Conservation (phyloP, 1,140 invertebrate species). For the Diploscapter pachys region DNA sequence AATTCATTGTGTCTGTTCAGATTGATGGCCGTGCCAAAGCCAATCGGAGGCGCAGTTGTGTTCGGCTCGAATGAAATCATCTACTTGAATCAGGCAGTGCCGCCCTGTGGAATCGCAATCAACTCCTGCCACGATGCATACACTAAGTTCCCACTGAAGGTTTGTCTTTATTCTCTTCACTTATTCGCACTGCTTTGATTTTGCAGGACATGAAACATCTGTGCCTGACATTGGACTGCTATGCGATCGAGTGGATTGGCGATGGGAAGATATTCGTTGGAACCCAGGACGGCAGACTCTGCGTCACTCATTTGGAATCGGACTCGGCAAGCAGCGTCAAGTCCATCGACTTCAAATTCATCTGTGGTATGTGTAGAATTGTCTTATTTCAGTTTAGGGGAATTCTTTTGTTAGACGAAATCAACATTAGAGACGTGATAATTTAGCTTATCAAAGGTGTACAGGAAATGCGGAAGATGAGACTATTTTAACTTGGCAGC, state of each 20-base stretch:
- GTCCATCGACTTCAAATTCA: conserved; percentile 32
- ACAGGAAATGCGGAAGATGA: too few species aligned
- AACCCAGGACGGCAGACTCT: conserved; percentile 87
- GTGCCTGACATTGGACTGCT: conserved; percentile 76
- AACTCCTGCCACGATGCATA: conserved; percentile 83
- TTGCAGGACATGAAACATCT: conserved; percentile 67
- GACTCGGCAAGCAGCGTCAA: conserved; percentile 86
- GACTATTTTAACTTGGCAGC: too few species aligned
- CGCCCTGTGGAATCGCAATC: conserved; percentile 88
- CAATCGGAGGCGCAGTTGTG: conserved; percentile 48
- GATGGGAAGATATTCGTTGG: conserved; percentile 85
- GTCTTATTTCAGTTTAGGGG: too few species aligned
- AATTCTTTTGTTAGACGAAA: too few species aligned
- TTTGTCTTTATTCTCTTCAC: neutral
- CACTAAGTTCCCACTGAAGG: conserved; percentile 64
- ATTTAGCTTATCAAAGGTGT: too few species aligned
- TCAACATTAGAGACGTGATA: too few species aligned
- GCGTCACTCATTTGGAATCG: conserved; percentile 82
- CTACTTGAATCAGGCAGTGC: conserved; percentile 80
- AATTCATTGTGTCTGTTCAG: conserved; percentile 18
- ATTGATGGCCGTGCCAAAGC: conserved; percentile 43
- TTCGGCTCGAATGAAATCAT: conserved; percentile 63
- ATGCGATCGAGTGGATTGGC: conserved; percentile 61
- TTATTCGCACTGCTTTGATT: neutral
- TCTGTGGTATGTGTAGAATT: conserved; percentile 27